Evolutionary conservation across 1,140 invertebrate species (phyloP).

Genomic region (Neelides sp.): DNA sequence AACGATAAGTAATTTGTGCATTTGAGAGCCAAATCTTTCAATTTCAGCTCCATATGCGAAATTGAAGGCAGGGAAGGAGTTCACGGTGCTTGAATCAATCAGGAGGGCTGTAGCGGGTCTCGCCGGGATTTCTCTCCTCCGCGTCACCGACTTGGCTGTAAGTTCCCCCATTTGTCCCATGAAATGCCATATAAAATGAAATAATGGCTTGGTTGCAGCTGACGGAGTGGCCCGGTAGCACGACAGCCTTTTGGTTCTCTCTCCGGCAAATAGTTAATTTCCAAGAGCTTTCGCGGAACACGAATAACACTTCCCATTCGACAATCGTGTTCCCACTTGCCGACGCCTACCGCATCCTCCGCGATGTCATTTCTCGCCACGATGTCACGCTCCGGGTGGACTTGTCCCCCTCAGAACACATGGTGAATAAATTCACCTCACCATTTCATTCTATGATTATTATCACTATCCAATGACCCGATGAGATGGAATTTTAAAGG

Average conservation of each 20-base stretch:
- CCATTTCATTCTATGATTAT: too few relatives aligned
- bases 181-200: not conserved
- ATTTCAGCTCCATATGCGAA: slow-evolving; percentile 26
- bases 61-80: slow-evolving; percentile 26
- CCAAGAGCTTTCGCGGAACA: slow-evolving; percentile 28
- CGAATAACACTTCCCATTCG: slow-evolving; percentile 29
- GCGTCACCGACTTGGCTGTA: slow-evolving; percentile 35
- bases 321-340: slow-evolving; percentile 30
- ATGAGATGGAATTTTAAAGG: too few relatives aligned
- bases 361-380: slow-evolving; percentile 33
- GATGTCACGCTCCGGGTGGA: slow-evolving; percentile 34
- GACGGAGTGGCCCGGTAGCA: slow-evolving; percentile 25
- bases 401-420: slow-evolving; percentile 32
- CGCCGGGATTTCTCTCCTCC: slow-evolving; percentile 35
- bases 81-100: slow-evolving; percentile 33
- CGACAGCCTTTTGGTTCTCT: slow-evolving; percentile 30
- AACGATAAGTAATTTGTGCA: too few relatives aligned
- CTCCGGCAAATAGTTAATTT: slow-evolving; percentile 31
- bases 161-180: slow-evolving; percentile 21
- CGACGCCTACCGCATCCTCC: slow-evolving; percentile 34
- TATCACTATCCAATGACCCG: too few relatives aligned
- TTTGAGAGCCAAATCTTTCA: too few relatives aligned
- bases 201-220: slow-evolving; percentile 11
- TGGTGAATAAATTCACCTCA: slow-evolving; percentile 30
- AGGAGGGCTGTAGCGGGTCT: slow-evolving; percentile 35